These are phyloP conservation scores for Athrips mouffetella DNA, from an alignment of 2,888 invertebrate species.

Conservation along the genomic window DNA sequence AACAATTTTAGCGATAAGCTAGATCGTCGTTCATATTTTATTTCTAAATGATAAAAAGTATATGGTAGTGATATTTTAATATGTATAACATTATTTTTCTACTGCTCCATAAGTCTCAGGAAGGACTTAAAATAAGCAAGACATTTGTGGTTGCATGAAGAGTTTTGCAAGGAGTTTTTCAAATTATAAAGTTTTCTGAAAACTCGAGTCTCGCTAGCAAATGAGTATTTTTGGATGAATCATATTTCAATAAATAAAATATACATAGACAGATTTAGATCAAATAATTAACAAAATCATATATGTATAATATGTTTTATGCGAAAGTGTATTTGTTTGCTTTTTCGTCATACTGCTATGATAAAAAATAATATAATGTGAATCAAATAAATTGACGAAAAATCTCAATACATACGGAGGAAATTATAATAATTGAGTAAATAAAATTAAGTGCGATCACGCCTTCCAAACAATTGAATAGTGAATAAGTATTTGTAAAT, in stretches of 20 bases:
- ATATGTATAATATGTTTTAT: too few species aligned
- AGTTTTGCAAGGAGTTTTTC: background rate
- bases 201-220: slow-evolving; percentile 25
- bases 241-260: slow-evolving; percentile 21
- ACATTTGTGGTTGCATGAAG: background rate
- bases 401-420: too few species aligned
- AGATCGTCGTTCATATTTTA: slow-evolving; percentile 22
- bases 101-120: slow-evolving; percentile 44
- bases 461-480: background rate
- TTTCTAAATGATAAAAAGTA: slow-evolving; percentile 35
- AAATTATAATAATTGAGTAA: background rate
- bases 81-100: slow-evolving; percentile 57
- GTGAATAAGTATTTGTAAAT: background rate
- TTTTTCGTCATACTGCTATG: too few species aligned
- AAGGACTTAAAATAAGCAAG: slow-evolving; percentile 26
- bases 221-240: slow-evolving; percentile 41
- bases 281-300: too few species aligned
- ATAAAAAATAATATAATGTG: too few species aligned
- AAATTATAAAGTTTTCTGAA: background rate
- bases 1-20: background rate
- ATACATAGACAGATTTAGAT: too few species aligned
- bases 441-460: background rate
- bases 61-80: slow-evolving; percentile 31
- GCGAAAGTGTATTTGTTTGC: too few species aligned
- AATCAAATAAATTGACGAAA: too few species aligned